Conservation (phyloP, 92 coral and sea anemone genomes). For the Diadumene lineata region DNA sequence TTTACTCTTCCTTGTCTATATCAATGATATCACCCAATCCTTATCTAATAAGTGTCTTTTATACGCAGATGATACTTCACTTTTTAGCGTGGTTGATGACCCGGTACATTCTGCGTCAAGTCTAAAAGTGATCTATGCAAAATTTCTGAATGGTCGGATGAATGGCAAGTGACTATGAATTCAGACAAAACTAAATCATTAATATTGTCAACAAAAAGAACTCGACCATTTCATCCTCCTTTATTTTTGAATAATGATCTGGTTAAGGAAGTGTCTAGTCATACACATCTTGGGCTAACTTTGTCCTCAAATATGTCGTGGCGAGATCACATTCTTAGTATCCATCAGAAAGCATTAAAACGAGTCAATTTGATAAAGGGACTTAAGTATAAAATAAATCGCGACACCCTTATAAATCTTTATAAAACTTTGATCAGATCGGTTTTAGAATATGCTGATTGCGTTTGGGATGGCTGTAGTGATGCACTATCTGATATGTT, state of each 20-base stretch:
- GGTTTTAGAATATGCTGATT: slow-evolving; percentile 18
- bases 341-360: slow-evolving; percentile 33
- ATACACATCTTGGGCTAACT: slow-evolving; percentile 19
- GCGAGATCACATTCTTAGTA: slow-evolving; percentile 8
- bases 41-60: slow-evolving; percentile 19
- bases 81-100: slow-evolving; percentile 28
- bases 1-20: slow-evolving; percentile 33
- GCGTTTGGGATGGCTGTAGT: slow-evolving; percentile 26
- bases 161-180: slow-evolving; percentile 32
- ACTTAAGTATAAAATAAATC: slow-evolving; percentile 14
- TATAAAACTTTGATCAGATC: slow-evolving; percentile 19
- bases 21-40: slow-evolving; percentile 38
- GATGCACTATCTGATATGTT: slow-evolving; percentile 3
- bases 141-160: slow-evolving; percentile 25
- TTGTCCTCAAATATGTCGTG: slow-evolving; percentile 11
- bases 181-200: slow-evolving; percentile 28
- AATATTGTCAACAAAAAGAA: not conserved
- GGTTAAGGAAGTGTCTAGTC: slow-evolving; percentile 3
- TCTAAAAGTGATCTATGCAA: slow-evolving; percentile 23
- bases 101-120: slow-evolving; percentile 12
- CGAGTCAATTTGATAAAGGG: slow-evolving; percentile 5
- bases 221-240: slow-evolving; percentile 1
- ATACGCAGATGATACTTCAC: slow-evolving; percentile 36
- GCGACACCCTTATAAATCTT: slow-evolving; percentile 8
- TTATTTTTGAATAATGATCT: not conserved